A percentile compares a stretch with the other conserved stretches of the same genome.
Conservation (phyloP, 23 tunicate genomes). For the Styela clava region DNA sequence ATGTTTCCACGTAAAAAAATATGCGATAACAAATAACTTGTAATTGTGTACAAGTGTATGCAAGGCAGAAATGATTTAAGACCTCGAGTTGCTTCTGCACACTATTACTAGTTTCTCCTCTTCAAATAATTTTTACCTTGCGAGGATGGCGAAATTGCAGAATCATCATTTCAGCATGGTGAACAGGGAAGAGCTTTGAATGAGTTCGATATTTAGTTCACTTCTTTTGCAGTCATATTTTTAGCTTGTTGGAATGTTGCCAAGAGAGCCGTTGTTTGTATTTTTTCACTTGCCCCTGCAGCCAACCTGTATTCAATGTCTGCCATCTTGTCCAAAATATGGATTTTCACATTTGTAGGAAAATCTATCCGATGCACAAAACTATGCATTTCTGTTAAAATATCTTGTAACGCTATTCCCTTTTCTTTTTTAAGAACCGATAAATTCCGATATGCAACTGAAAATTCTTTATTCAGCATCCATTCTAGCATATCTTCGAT, state of each 20-base stretch:
- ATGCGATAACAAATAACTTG: too few species aligned
- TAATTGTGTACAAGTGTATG: too few species aligned
- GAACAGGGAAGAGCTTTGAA: too few species aligned
- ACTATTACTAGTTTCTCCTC: too few species aligned
- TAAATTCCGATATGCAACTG: conserved; percentile 47
- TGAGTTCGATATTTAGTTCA: background rate
- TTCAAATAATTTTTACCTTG: too few species aligned
- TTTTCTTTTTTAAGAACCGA: conserved; percentile 59
- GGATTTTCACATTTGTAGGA: conserved; percentile 57
- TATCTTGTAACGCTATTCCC: conserved; percentile 90
- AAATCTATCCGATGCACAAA: conserved; percentile 77
- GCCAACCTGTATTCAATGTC: conserved; percentile 87
- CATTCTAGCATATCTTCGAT: conserved; percentile 87
- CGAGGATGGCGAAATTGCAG: too few species aligned
- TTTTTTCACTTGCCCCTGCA: conserved; percentile 78
- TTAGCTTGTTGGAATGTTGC: conserved; percentile 83
- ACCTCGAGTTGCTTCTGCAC: too few species aligned
- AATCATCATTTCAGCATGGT: too few species aligned
- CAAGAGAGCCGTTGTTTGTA: conserved; percentile 77
- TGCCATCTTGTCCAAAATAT: conserved; percentile 70
- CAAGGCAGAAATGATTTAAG: too few species aligned
- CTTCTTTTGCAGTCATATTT: conserved; percentile 58
- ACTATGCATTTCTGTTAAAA: conserved; percentile 65
- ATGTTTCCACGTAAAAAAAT: too few species aligned
- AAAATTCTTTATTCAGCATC: conserved; percentile 72